Base-by-base conservation (phyloP, 2,888 invertebrate genomes). In the Dynastes maya region DNA sequence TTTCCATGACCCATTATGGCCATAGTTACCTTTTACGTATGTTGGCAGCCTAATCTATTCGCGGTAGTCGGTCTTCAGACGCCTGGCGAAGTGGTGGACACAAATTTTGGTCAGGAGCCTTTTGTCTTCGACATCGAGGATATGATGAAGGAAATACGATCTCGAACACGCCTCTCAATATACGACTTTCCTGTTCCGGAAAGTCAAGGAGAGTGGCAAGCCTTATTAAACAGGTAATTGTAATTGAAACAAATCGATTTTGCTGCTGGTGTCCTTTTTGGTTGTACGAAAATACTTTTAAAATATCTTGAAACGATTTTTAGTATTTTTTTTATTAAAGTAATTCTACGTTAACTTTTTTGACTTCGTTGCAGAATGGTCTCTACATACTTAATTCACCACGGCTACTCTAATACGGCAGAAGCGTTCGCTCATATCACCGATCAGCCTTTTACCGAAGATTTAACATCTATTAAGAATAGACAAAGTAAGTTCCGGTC, bases 41-140 rank as follows among this genome's bases (percentile, higher is more conserved):
- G 22, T 45, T 11, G 27, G 8, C 90, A 98, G 97, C 93, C 96
- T 80, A 97, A 98, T 90, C 91, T 99, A 80, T 99, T 98, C 90
- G 99, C 99, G 29, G 99, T 98, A 16, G 98, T 99, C 81, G 99
- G 99, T 0, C 92, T 99, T 79, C 99, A 99, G 91, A 99, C 98
- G 55, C 98, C 98, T 8, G 98, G 98, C 70, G 99, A 99, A 91
- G 95, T 98, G 82, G 97, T 98, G 76, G 98, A 98, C 90, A 98
- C 98, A 1, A 99, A 99, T 91, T 99, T 99, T 89, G 99, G 99
- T 0, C 98, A 98, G 89, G 94, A 94, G 85, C 98, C 98, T 22
- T 99, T 99, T 90, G 94, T 97, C 86, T 99, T 97, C 90, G 98
- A 99, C 90, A 97, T 99, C 85, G 96, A 97, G 89, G 97, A 98